Evolutionary conservation across 2,113 vertebrate species (phyloP), one percentile per base, ranked within the genome.

Genomic region (Bubo scandiacus): DNA sequence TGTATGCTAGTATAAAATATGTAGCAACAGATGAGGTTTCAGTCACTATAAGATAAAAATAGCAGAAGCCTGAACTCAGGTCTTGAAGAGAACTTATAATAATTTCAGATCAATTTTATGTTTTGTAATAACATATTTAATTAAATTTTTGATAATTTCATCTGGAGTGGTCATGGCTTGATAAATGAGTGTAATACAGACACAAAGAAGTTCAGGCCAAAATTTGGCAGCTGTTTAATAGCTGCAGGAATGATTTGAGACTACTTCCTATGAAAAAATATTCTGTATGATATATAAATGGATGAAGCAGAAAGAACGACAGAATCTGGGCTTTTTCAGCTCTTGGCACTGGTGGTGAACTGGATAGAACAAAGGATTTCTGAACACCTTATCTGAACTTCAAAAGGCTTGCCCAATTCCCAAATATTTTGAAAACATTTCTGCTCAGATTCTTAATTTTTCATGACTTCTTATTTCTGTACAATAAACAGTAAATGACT

Each of bases 261-360:
- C 30, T 65, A 34, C 6, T 84, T 94, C 17, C 19, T 70, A 11
- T 22, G 23, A 68, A 91, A 90, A 90, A 92, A 32, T n/a, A 1
- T 73, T 85, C 36, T 73, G 42, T 2, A 3, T 51, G 30, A 26
- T 38, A 70, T 23, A 72, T 70, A 85, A 91, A 90, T 4, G 25
- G n/a, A 80, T 58, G 58, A 94, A 94, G 14, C 49, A 88, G 71
- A 88, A 93, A 90, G 21, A 93, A 73, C 36, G 93, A 81, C 47
- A 90, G 21, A 86, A 83, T 92, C 75, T 84, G 82, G 26, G 3
- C 1, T 75, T 94, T 83, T 94, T 86, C 82, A 71, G 8, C 63
- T 88, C 54, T 83, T 92, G 55, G 61, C 71, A 78, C 15, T 75
- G 43, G 75, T 79, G 65, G 10, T 66, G 13, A 90, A 51, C 34